Evolutionary conservation across 2,888 invertebrate species (phyloP), one percentile per base, ranked within the genome.

Genomic region (Hirtodrosophila duncani): DNA sequence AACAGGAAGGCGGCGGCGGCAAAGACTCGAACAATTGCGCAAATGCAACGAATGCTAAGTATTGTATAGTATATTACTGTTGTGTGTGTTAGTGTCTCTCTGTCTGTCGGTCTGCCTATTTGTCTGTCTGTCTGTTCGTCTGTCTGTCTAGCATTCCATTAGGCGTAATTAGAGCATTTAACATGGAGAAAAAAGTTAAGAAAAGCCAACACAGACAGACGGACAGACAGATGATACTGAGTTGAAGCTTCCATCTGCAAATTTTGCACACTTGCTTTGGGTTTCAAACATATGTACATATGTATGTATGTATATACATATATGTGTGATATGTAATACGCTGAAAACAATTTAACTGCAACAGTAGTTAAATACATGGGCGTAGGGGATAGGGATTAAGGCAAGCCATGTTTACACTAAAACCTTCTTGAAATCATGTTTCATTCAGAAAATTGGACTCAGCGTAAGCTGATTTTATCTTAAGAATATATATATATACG

Each of bases 111-210:
- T 23, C 20, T 14, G 21, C 9, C 36, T 17, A 48, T n/a, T n/a
- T 18, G 10, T 30, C 14, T 16, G 8, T 20, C 7, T 7, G 8
- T 24, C 20, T 38, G 36, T 37, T 18, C 23, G 38, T 34, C 23
- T 39, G 30, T 23, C 20, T 14, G 21, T 14, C 36, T 17, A 48
- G 56, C 72, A 71, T 77, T 77, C 75, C 75, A 77, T 77, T 77
- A 81, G 80, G 62, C 75, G 80, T 77, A 77, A 77, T 81, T 81
- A 77, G 75, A 77, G 75, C 75, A 80, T 79, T 77, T 77, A 77
- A 63, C 72, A 62, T 57, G 36, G 65, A 18, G 57, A 57, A 66
- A 78, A 65, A 77, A 69, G 72, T 72, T 62, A 71, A 77, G 72
- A 67, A 79, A 79, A 52, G 33, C 51, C 56, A 57, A 36, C 63